Base-by-base conservation (phyloP, 1,140 invertebrate species). In the Drosophila burlai region DNA sequence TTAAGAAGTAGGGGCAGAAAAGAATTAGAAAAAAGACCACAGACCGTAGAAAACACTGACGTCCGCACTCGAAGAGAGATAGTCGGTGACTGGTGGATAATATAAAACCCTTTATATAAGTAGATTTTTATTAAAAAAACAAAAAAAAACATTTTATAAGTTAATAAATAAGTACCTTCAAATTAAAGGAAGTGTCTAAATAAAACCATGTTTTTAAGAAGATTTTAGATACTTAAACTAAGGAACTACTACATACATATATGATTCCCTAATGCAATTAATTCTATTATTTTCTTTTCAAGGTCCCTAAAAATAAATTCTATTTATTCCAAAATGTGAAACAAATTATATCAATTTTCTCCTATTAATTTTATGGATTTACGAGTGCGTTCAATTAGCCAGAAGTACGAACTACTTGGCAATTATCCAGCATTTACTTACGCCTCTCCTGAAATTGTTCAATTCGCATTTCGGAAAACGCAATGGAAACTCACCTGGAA, bases 401-500 rank as follows among this genome's bases (percentile, higher is more conserved):
- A 24, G 26, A 52, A 74, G 49, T 45, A 69, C 54, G 49, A 26
- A n/a, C 21, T 55, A 2, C 18, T 31, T 55, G 47, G 47, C 59
- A 16, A 38, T 36, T 52, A 49, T 69, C 36, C 40, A 18, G 42
- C 57, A 49, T 24, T 52, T 69, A 73, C 69, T 73, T 49, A 73
- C 69, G 42, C 26, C 24, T 34, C 18, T 42, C 16, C 40, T 36
- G 34, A 52, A 54, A 76, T 54, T 52, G 64, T 64, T 66, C 61
- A 55, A 38, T 34, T 71, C 9, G 8, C 36, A 45, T 57, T 42
- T 46, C 10, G 24, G 26, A 52, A 38, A 24, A 42, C 10, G 43
- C 29, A 58, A 36, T 40, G 62, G 63, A 59, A 81, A 89, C 85
- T 89, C 81, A 89, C 85, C 85, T 89, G 71, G 45, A 90, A 90